phyloP scores from a whole-genome alignment of 2,888 invertebrate species.

The Drosophila meridionalis region DNA sequence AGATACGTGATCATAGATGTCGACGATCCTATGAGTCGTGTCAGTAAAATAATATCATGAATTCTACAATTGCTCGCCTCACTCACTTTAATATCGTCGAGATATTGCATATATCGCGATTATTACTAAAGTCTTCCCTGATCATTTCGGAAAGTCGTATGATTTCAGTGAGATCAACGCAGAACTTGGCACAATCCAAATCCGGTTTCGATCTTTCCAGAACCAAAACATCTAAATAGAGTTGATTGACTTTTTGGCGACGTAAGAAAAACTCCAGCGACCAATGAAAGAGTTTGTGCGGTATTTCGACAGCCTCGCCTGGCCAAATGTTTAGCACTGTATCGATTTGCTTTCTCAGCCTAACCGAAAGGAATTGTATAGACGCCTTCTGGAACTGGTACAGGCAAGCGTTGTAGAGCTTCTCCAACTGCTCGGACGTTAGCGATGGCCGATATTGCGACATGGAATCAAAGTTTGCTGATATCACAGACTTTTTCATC shows the following conservation, averaged over 20 bases:
- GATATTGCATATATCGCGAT: conserved; percentile 36
- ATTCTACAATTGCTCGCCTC: not conserved
- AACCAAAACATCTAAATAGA: conserved; percentile 54
- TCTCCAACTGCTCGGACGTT: not conserved
- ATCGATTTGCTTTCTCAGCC: conserved; percentile 38
- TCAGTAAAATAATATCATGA: not conserved
- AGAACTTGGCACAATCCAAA: conserved; percentile 57
- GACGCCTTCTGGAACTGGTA: conserved; percentile 45
- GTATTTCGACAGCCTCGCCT: conserved; percentile 25
- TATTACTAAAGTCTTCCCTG: conserved; percentile 14
- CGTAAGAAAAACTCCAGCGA: conserved; percentile 42
- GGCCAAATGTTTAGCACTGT: conserved; percentile 43
- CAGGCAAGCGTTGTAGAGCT: not conserved
- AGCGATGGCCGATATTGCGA: conserved; percentile 4
- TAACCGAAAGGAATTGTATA: conserved; percentile 44
- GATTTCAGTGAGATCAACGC: conserved; percentile 52
- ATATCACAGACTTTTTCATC: not conserved
- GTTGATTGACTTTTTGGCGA: conserved; percentile 32
- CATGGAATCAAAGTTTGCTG: no score
- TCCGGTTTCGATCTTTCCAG: conserved; percentile 30
- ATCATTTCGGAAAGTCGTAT: conserved; percentile 30
- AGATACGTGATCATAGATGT: not conserved
- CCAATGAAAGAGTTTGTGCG: conserved; percentile 56
- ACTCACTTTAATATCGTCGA: conserved; percentile 35
- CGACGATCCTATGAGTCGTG: no score